Evolutionary conservation across 30 jellyfish, hydroid and myxozoan genomes (phyloP).

Genomic region (Chrysaora quinquecirrha): DNA sequence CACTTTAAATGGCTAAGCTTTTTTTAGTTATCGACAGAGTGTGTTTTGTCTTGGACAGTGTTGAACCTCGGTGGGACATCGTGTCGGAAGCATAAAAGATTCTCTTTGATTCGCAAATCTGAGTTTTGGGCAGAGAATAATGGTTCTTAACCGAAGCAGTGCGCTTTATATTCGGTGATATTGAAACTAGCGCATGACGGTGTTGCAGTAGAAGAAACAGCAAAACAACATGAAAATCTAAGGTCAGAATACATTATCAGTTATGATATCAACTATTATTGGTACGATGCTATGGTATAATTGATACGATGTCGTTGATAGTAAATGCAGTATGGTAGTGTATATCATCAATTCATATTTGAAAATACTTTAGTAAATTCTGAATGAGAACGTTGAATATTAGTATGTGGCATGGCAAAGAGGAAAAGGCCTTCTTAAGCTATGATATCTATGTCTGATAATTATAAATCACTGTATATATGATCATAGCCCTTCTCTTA

Average conservation of each 20-base stretch:
- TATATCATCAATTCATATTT: too few relatives aligned
- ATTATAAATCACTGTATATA: too few relatives aligned
- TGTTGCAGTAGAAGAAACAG: neutral
- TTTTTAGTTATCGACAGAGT: neutral
- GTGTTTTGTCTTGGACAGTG: constrained; percentile 13
- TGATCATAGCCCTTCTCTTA: too few relatives aligned
- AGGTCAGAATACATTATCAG: neutral
- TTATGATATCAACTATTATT: too few relatives aligned
- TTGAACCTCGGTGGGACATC: constrained; percentile 3
- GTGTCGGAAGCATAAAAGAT: constrained; percentile 5
- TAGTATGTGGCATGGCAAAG: too few relatives aligned
- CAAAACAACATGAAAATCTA: neutral
- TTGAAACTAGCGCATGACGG: neutral
- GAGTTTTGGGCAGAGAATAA: neutral
- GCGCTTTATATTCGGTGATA: neutral
- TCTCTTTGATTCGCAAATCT: constrained; percentile 3
- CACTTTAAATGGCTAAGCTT: constrained; percentile 17
- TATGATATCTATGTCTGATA: too few relatives aligned
- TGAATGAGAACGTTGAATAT: too few relatives aligned
- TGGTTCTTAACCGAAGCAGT: neutral
- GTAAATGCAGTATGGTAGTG: too few relatives aligned
- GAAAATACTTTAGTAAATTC: too few relatives aligned
- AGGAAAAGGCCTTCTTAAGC: too few relatives aligned
- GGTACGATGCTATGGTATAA: too few relatives aligned
- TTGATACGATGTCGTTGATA: too few relatives aligned